Evolutionary conservation across 1,140 invertebrate genomes (phyloP), one percentile per base, ranked within the genome.

Genomic region (Lerema accius): DNA sequence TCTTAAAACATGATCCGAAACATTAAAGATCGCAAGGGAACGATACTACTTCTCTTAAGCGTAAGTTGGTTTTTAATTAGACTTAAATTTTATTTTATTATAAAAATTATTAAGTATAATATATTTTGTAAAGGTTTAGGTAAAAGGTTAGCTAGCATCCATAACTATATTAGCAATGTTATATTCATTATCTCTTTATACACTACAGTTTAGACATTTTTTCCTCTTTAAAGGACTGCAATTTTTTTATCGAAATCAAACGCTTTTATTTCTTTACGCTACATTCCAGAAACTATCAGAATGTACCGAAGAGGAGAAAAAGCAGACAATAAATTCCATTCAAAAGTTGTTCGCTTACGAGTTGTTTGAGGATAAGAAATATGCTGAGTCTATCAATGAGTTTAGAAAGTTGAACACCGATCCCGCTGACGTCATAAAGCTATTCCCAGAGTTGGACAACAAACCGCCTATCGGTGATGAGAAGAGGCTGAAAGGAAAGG

Each of bases 371-470:
- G 95, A 95, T 72, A 97, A 97, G 77, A 93, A 96, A 64, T 99
- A 97, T 86, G 92, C 95, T 39, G 95, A 96, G 69, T 96, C 98
- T 0, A 97, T 99, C 96, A 94, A 95, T 61, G 94, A 98, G 73
- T 99, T 99, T 89, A 92, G 95, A 4, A 95, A 97, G 83, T 86
- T 99, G 4, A 94, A 95, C 51, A 98, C 97, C 37, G 97, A 99
- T 92, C 97, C 98, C 0, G 96, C 96, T 50, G 96, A 98, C 87
- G 98, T 99, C 0, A 99, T 99, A 71, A 95, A 96, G 61, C 87
- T 99, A 7, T 99, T 98, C 92, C 98, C 98, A 1, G 96, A 97
- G 81, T 90, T 99, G 37, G 92, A 98, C 59, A 95, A 96, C n/a
- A 90, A 90, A 66, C 53, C 76, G 6, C 65, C 84, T 14, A 94